phyloP scores from a whole-genome alignment of 2,797 vertebrate species.

The Propithecus perrieri region DNA sequence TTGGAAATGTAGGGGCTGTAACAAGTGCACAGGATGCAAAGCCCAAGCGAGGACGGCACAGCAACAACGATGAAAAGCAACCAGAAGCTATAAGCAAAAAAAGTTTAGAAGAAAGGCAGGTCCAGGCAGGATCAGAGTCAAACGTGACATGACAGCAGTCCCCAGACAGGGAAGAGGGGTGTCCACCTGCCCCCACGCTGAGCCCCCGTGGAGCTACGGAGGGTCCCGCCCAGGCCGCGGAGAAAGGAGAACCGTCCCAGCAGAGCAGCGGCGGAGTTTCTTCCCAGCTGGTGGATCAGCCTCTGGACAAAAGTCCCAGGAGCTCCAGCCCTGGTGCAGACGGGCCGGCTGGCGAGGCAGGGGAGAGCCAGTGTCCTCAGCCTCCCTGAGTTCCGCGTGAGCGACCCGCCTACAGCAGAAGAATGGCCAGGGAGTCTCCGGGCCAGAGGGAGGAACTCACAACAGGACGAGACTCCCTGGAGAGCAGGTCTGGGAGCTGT shows the following conservation, averaged over 20 bases:
- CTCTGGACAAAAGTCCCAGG: background rate
- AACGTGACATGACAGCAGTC: accelerated
- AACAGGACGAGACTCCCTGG: accelerated
- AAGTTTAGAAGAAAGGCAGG: background rate
- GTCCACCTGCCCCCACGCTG: background rate
- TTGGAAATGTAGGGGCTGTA: background rate
- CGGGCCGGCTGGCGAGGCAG: background rate
- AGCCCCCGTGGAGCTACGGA: accelerated
- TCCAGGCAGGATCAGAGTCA: background rate
- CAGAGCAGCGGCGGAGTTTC: background rate
- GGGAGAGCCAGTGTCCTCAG: background rate
- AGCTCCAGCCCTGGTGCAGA: background rate
- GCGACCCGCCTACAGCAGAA: accelerated
- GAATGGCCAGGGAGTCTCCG: background rate
- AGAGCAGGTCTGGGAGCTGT: background rate
- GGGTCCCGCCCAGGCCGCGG: accelerated
- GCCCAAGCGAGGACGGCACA: background rate
- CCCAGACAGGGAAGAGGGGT: background rate
- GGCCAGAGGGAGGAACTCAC: background rate
- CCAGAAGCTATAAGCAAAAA: background rate
- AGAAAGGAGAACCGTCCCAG: accelerated
- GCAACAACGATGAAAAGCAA: background rate
- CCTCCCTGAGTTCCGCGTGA: background rate
- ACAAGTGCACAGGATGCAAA: background rate
- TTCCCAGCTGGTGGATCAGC: background rate